Percentiles rank a stretch among this genome's conserved stretches.
Conservation (phyloP, 1,140 invertebrate genomes). For the Papilio polyxenes region DNA sequence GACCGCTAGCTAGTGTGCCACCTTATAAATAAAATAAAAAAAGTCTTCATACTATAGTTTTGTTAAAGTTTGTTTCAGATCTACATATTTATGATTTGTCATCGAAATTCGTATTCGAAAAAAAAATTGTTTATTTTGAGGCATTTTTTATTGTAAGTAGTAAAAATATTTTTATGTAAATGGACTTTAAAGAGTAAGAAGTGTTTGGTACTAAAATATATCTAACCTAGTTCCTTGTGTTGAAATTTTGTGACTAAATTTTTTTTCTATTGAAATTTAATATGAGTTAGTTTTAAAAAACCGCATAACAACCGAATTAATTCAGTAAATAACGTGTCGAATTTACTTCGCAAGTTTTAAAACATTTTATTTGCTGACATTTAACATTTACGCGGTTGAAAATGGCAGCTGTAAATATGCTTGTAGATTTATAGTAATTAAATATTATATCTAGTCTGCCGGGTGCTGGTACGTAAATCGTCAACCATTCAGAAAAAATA, state of each 20-base stretch:
- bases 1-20: too few relatives aligned
- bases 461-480: slow-evolving; percentile 61
- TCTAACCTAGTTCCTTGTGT: neutral
- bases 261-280: neutral
- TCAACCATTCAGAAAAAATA: slow-evolving; percentile 45
- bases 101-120: neutral
- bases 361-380: neutral
- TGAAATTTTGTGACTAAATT: slow-evolving; percentile 2
- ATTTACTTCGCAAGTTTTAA: neutral
- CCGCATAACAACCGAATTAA: neutral
- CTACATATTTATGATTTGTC: neutral
- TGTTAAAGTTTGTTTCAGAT: too few relatives aligned
- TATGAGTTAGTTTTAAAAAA: neutral
- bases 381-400: slow-evolving; percentile 40
- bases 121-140: too few relatives aligned
- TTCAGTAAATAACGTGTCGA: neutral
- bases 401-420: slow-evolving; percentile 63
- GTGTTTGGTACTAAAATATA: neutral
- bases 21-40: too few relatives aligned
- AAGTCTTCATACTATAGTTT: too few relatives aligned
- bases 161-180: neutral
- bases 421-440: slow-evolving; percentile 64
- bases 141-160: neutral
- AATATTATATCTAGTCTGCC: slow-evolving; percentile 69
- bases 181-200: neutral